phyloP scores from a whole-genome alignment of 2,113 vertebrate species.

The Psephotus haematonotus region DNA sequence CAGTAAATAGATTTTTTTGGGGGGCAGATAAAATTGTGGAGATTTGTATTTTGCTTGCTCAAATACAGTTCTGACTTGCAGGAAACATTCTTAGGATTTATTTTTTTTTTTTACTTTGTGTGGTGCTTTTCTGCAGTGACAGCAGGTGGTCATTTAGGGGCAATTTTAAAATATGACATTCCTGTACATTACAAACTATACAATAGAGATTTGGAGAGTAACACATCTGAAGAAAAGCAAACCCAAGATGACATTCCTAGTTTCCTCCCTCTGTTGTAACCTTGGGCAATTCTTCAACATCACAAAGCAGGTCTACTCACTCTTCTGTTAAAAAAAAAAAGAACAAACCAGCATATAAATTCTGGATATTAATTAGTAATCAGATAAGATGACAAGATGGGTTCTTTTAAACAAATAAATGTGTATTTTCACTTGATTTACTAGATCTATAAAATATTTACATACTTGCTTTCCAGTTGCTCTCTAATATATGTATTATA shows the following conservation, averaged over 20 bases:
- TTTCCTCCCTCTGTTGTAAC: not conserved
- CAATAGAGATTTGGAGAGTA: not conserved
- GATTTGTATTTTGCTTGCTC: not conserved
- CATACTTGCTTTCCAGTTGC: not conserved
- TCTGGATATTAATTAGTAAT: not conserved
- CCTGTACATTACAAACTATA: not conserved
- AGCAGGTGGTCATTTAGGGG: not conserved
- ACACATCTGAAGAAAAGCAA: not conserved
- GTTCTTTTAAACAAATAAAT: not conserved
- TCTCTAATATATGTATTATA: not conserved
- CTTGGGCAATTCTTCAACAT: not conserved
- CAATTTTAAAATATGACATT: constrained; percentile 23
- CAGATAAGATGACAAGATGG: not conserved
- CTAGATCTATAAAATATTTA: not conserved
- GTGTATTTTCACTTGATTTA: not conserved
- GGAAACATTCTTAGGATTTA: not conserved
- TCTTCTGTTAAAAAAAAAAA: not conserved
- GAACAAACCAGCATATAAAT: not conserved
- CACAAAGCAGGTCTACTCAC: not conserved
- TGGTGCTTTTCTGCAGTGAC: constrained; percentile 1
- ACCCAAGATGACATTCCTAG: not conserved
- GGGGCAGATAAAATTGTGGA: not conserved
- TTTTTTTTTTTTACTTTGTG: not conserved
- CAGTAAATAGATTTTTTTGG: not conserved
- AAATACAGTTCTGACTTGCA: not conserved